These are phyloP conservation scores for Parazoanthus darwini DNA, from an alignment of 92 coral and sea anemone genomes.

Conservation along the genomic window DNA sequence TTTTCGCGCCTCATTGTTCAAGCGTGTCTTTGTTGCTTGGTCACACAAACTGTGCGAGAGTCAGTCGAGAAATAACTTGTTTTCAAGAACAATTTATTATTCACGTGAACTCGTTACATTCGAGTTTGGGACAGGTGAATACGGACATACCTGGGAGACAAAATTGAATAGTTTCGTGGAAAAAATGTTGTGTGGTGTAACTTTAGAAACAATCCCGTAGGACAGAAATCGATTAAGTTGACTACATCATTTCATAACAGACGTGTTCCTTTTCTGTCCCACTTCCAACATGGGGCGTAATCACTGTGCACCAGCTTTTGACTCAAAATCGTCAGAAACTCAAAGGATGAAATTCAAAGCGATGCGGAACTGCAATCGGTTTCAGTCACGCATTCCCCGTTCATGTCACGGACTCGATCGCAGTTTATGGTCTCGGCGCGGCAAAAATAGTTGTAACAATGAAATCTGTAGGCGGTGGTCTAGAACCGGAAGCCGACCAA, in stretches of 20 bases:
- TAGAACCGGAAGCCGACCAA: no score
- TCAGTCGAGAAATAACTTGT: neutral
- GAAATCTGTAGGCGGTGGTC: neutral
- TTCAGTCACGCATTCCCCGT: neutral
- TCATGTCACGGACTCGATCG: neutral
- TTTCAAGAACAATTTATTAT: neutral
- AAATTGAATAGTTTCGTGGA: neutral
- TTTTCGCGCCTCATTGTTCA: conserved; percentile 9
- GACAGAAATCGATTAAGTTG: neutral
- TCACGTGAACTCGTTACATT: neutral
- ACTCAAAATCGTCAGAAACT: no score
- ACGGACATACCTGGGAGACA: no score
- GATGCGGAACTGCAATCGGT: no score
- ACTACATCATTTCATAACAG: neutral
- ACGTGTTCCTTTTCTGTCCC: no score
- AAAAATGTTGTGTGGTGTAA: neutral
- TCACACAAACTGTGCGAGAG: neutral
- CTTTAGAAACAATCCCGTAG: neutral
- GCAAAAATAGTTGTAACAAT: neutral
- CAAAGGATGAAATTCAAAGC: no score
- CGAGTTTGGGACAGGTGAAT: conserved; percentile 31
- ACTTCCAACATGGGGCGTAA: neutral
- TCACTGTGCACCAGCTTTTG: neutral
- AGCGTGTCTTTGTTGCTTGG: neutral
- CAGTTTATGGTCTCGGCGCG: neutral